Evolutionary conservation across 2,797 vertebrate species (phyloP), one percentile per base, ranked within the genome.

Genomic region (Neostethus bicornis): DNA sequence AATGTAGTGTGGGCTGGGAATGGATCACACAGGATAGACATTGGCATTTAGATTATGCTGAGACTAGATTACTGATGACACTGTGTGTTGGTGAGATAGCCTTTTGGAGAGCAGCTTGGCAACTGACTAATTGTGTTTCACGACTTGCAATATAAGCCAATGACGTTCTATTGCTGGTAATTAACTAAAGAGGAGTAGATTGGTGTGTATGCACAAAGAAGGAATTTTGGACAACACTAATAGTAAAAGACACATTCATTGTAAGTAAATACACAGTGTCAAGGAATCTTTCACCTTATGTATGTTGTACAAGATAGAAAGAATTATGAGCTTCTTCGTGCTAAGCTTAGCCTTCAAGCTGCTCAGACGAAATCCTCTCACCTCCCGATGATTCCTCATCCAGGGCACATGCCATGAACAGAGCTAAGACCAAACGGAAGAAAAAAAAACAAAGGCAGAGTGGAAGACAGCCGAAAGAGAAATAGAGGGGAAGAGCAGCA

Each of bases 11-110:
- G 70, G 77, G 85, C 77, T 67, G 70, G 56, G 72, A 82, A 87
- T 77, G 85, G 85, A 88, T 88, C 84, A 86, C 85, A 76, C 76
- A 82, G 80, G 87, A 90, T 82, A 85, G 85, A 85, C 87, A 87
- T 85, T 88, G 88, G 90, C 89, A 90, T 90, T 90, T 89, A 89
- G 86, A 91, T 89, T 87, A 88, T 85, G 77, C 82, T 77, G 76
- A 86, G 81, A 86, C 83, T 85, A 90, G 87, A 90, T 91, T 89
- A 90, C 83, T 85, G 87, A 89, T 87, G 87, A 90, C 87, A 90
- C 81, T 62, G 80, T 84, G 85, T 80, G 84, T 81, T 81, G 81
- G 82, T 67, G 79, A 87, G 86, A 90, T 87, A 87, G 85, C 89
- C 85, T 85, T 75, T 86, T 83, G 76, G 68, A 85, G 72, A 80